These are phyloP conservation scores for Tragopan temminckii DNA, from an alignment of 2,797 vertebrate genomes.

Conservation along the genomic window DNA sequence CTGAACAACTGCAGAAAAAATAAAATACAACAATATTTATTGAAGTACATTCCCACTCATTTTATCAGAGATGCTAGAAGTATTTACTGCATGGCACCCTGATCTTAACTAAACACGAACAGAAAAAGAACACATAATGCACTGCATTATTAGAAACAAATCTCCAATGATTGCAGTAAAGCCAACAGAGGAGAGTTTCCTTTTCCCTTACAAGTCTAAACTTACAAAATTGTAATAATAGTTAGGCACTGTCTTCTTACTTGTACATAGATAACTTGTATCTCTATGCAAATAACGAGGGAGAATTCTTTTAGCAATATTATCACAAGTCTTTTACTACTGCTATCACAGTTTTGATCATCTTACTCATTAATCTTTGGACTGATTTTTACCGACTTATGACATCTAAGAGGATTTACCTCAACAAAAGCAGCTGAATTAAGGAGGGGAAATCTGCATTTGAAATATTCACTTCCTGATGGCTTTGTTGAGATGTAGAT, in stretches of 20 bases:
- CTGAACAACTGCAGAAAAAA: conserved; percentile 1
- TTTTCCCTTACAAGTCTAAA: not conserved
- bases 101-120: not conserved
- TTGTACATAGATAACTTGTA: not conserved
- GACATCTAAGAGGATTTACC: not conserved
- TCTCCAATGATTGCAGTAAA: not conserved
- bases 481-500: conserved; percentile 2
- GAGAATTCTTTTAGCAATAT: not conserved
- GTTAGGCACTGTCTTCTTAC: not conserved
- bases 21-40: not conserved
- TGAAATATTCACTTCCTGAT: conserved; percentile 11
- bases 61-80: not conserved
- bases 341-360: not conserved
- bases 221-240: not conserved
- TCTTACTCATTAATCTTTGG: not conserved
- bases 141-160: not conserved
- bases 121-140: not conserved
- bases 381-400: not conserved
- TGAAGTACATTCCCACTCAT: not conserved
- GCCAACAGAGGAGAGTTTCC: not conserved
- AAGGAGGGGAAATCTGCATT: not conserved
- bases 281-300: not conserved
- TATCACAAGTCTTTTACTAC: not conserved
- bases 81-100: not conserved
- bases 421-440: not conserved